phyloP scores from a whole-genome alignment of 2,797 vertebrate species.

The Notoglanidium macrostoma region DNA sequence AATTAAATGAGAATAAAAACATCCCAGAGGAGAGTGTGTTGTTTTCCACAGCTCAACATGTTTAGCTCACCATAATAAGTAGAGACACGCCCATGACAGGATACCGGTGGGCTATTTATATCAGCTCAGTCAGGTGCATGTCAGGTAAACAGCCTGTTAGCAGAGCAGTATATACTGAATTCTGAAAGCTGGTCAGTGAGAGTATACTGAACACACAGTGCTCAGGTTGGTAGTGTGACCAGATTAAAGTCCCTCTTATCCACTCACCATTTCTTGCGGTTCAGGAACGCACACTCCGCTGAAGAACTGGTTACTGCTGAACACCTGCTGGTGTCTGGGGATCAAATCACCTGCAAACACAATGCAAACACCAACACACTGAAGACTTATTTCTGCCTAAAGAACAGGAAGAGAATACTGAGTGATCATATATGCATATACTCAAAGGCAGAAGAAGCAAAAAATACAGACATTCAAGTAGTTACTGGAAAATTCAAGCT shows the following conservation, averaged over 20 bases:
- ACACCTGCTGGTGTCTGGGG: conserved; percentile 93
- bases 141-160: neutral
- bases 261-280: conserved; percentile 86
- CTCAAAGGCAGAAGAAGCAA: neutral
- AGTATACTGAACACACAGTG: neutral
- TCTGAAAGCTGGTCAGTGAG: neutral
- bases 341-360: conserved; percentile 86
- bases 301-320: conserved; percentile 96
- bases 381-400: neutral
- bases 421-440: neutral
- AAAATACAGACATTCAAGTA: neutral
- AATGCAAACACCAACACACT: conserved; percentile 26
- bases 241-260: neutral
- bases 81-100: neutral
- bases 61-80: conserved; percentile 24
- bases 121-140: neutral
- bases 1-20: conserved; percentile 16
- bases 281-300: conserved; percentile 92
- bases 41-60: conserved; percentile 13
- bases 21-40: conserved; percentile 12
- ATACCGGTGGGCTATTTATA: neutral
- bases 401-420: neutral
- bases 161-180: neutral
- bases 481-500: neutral
- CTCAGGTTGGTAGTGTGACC: neutral